Evolutionary conservation across 2,888 invertebrate genomes (phyloP), one percentile per base, ranked within the genome.

Genomic region (Callinectes sapidus): DNA sequence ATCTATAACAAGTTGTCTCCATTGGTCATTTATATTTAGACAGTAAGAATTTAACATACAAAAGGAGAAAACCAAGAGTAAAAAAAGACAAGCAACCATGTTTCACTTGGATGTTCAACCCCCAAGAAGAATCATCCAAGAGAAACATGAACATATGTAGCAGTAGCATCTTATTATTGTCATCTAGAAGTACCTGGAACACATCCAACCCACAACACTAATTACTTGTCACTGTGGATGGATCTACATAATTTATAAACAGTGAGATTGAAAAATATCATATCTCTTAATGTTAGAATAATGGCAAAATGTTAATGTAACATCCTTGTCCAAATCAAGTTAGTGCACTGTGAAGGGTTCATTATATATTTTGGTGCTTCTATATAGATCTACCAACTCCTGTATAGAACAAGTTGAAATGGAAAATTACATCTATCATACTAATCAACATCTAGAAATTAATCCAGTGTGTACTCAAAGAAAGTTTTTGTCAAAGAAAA

Each of bases 101-200:
- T 0, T 99, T 99, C 95, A 99, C 97, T 95, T 97, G 97, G 94
- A 96, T 96, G 92, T 96, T 96, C 97, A 61, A 99, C 97, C 94
- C 97, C 98, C 95, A 98, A 98, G 93, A 98, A 97, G 96, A 99
- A 99, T 98, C 98, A 98, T 98, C 95, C 85, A 95, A 95, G 92
- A 91, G n/a, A 23, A 87, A 66, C 32, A 91, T 61, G 61, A 23
- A 39, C 39, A 3, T 39, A 61, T 61, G 61, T 23, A 61, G 61
- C 23, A 61, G 2, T 23, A 61, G 61, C 2, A 2, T 61, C 23
- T 13, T 6, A 23, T 6, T 81, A 91, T 90, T 61, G 77, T 54
- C 39, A 32, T 35, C 16, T 55, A 90, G 23, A n/a, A 23, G 23
- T 16, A 16, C 1, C 35, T 85, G 16, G 2, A 32, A 2, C 32